Percentiles rank a stretch among this genome's conserved stretches.
Conservation (phyloP, 2,113 vertebrate species). For the Colius striatus region DNA sequence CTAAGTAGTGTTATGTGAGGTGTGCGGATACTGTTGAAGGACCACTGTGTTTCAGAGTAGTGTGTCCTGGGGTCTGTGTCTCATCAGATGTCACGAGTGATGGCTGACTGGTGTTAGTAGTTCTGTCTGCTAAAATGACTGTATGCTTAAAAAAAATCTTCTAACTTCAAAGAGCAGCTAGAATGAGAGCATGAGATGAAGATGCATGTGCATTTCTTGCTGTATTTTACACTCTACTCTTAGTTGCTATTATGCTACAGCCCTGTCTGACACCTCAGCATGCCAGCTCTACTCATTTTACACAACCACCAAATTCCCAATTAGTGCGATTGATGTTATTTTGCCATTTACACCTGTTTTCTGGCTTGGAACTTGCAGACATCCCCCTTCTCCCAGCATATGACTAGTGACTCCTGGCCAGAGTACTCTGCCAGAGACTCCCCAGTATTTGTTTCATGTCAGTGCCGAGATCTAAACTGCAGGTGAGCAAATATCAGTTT, state of each 20-base stretch:
- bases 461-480: neutral
- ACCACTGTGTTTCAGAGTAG: neutral
- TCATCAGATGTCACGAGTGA: neutral
- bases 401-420: neutral
- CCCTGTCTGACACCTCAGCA: conserved; percentile 37
- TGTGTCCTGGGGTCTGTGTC: neutral
- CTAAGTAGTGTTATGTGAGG: neutral
- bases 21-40: neutral
- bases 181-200: neutral
- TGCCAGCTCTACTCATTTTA: conserved; percentile 10
- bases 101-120: neutral
- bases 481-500: neutral
- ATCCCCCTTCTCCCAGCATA: neutral
- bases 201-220: neutral
- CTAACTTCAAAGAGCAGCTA: neutral
- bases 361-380: neutral
- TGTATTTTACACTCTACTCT: neutral
- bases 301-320: neutral
- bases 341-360: neutral
- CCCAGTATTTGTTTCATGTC: neutral
- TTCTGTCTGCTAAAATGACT: neutral
- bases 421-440: accelerated
- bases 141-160: neutral
- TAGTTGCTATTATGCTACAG: conserved; percentile 18
- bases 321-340: neutral